These are phyloP conservation scores for Boloria selene DNA, from an alignment of 2,888 invertebrate genomes.

Conservation along the genomic window DNA sequence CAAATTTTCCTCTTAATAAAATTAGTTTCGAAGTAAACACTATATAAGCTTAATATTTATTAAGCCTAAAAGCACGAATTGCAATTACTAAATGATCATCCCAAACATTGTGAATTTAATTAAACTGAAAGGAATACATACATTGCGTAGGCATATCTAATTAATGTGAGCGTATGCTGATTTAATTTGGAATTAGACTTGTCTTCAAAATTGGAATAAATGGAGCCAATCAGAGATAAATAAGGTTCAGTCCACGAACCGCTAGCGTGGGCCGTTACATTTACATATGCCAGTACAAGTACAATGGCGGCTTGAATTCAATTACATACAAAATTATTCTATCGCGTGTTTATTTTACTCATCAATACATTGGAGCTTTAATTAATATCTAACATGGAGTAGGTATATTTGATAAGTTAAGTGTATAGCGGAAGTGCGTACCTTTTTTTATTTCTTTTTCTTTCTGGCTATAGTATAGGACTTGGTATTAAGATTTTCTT, in stretches of 20 bases:
- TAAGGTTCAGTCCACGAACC: conserved; percentile 71
- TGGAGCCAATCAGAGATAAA: conserved; percentile 80
- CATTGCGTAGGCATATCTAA: conserved; percentile 46
- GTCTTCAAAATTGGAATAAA: conserved; percentile 77
- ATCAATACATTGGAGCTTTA: conserved; percentile 4
- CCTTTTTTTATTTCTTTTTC: no score
- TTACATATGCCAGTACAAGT: conserved; percentile 67
- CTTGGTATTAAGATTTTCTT: no score
- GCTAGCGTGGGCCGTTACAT: conserved; percentile 71
- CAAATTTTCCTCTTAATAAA: no score
- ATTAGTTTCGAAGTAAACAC: not conserved
- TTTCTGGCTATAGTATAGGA: no score
- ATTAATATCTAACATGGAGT: not conserved
- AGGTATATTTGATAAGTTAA: not conserved
- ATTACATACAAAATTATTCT: conserved; percentile 29
- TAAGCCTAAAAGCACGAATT: conserved; percentile 4
- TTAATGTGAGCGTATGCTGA: conserved; percentile 61
- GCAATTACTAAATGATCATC: conserved; percentile 9
- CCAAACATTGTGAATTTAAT: conserved; percentile 10
- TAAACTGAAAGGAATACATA: conserved; percentile 9
- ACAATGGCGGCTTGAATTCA: conserved; percentile 63
- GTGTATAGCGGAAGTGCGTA: no score
- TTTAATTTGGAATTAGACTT: conserved; percentile 69
- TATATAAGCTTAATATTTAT: conserved; percentile 3
- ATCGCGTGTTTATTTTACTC: conserved; percentile 30